phyloP scores from a whole-genome alignment of 2,797 vertebrate species.

The Pantherophis alleghaniensis region DNA sequence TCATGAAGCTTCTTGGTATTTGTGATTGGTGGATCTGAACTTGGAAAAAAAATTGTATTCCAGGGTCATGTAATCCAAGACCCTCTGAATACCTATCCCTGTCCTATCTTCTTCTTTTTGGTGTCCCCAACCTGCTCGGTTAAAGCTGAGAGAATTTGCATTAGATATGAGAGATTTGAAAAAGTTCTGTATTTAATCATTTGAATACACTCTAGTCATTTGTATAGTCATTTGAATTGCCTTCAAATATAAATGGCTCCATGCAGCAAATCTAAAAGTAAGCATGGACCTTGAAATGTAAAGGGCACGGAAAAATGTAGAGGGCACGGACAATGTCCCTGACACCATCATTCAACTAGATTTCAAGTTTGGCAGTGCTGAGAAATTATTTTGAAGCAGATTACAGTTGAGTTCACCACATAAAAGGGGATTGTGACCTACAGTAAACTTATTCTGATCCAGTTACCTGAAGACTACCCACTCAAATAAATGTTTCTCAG shows the following conservation, averaged over 20 bases:
- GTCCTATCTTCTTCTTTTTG: neutral
- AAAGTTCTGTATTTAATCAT: neutral
- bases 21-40: neutral
- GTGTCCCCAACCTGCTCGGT: neutral
- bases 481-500: rapidly evolving
- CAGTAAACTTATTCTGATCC: neutral
- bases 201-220: neutral
- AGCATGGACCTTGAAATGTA: neutral
- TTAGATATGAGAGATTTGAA: neutral
- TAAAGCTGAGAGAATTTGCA: neutral
- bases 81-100: neutral
- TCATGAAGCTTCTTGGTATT: neutral
- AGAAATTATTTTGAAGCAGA: neutral
- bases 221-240: neutral
- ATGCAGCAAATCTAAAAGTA: neutral
- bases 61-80: neutral
- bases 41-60: neutral
- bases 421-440: neutral
- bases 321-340: neutral
- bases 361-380: neutral
- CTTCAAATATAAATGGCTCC: neutral
- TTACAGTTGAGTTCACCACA: neutral
- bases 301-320: neutral
- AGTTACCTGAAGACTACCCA: neutral
- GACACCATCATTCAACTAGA: neutral